Base-by-base conservation (phyloP, 2,113 vertebrate genomes). In the Himantopus leucocephalus region DNA sequence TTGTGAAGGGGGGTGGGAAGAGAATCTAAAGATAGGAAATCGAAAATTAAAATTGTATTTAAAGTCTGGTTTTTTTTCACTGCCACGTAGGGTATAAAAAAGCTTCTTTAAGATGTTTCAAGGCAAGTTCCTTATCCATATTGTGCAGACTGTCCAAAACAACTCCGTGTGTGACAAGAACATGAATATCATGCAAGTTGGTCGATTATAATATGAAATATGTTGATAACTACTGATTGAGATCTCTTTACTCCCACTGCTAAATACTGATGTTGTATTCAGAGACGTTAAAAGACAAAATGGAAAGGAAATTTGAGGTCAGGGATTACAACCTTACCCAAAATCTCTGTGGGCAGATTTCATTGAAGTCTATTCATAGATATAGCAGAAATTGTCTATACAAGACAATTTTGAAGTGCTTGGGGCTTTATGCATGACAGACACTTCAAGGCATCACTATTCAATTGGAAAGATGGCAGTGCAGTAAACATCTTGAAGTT, bases 11-110 rank as follows among this genome's bases (percentile, higher is more conserved):
- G 35, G 22, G 66, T 56, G 39, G 73, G 53, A 68, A 79, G 29
- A 35, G 52, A 85, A 79, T 90, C 70, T 79, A 26, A 59, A 94
- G 90, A 95, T 90, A 91, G 86, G 97, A 95, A 94, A 94, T 39
- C 58, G 73, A 82, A 91, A 92, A 91, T 89, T 70, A 66, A 70
- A 89, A 87, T 87, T 1, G 5, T 63, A 89, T 90, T 75, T 75
- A 18, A 91, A 94, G 90, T 52, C 50, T 87, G 52, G 8, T 0
- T 22, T 62, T 71, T 71, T 32, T 76, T 13, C 32, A 24, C 56
- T 55, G 58, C 58, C 9, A 23, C 2, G 5, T 30, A 89, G 48
- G 34, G 17, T 58, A 88, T 63, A 72, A 58, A 87, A 92, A 68
- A 2, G 0, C 59, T 77, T 71, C 24, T 78, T 70, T 34, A 82